Evolutionary conservation across 1,140 invertebrate genomes (phyloP).

Genomic region (Cyclargus thomasi): DNA sequence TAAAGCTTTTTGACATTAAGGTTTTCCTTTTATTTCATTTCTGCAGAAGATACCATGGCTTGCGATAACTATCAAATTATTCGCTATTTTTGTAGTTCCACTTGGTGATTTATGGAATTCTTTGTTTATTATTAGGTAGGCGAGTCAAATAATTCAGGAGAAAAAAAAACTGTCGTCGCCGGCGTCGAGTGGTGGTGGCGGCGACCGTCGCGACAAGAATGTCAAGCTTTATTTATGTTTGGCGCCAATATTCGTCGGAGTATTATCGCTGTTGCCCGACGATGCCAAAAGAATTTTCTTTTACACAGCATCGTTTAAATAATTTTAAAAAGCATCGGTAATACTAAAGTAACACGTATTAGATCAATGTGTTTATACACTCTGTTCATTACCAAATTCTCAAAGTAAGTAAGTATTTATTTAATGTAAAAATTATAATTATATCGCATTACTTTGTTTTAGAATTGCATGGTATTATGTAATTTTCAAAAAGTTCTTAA

Average conservation of each 20-base stretch:
- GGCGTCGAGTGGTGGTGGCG: conserved; percentile 20
- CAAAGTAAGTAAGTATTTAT: no score
- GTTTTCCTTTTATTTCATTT: no score
- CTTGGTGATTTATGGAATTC: not conserved
- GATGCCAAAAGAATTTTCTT: conserved; percentile 47
- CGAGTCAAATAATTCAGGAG: conserved; percentile 11
- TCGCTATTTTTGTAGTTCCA: not conserved
- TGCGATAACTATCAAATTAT: not conserved
- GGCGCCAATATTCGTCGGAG: conserved; percentile 60
- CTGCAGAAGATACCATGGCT: no score
- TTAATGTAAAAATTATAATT: not conserved
- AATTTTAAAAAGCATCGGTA: conserved; percentile 6
- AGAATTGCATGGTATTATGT: no score
- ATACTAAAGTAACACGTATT: not conserved
- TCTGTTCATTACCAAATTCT: no score
- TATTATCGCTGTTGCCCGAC: conserved; percentile 35
- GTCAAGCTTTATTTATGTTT: conserved; percentile 59
- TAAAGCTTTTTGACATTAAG: no score
- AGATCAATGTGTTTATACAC: not conserved
- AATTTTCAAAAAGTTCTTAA: no score
- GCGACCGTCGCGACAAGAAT: conserved; percentile 32
- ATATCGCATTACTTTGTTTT: no score
- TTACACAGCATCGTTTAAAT: conserved; percentile 32
- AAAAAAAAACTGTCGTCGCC: conserved; percentile 6
- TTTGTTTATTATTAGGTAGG: conserved; percentile 4